Conservation (phyloP, 2,113 vertebrate species). For the Psittacara wagleri region DNA sequence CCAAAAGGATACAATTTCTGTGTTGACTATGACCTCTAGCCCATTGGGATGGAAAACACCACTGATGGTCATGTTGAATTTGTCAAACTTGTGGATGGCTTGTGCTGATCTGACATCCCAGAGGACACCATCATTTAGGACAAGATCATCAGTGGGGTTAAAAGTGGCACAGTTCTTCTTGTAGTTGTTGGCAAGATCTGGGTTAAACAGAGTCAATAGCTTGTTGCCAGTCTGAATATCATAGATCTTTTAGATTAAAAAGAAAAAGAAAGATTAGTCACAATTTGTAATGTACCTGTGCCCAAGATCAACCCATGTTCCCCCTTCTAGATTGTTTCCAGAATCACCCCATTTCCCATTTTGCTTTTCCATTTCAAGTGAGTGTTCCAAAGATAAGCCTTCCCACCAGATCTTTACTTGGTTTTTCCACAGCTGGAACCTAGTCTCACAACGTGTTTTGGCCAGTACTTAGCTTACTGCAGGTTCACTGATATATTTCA, state of each 20-base stretch:
- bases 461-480: background rate
- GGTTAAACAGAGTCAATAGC: conserved; percentile 95
- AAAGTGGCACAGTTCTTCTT: conserved; percentile 99
- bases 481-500: background rate
- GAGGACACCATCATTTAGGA: conserved; percentile 96
- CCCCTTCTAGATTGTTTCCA: background rate
- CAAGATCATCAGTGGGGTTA: conserved; percentile 97
- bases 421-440: background rate
- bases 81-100: conserved; percentile 99
- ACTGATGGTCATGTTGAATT: conserved; percentile 99
- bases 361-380: background rate
- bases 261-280: conserved; percentile 68
- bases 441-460: background rate
- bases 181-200: conserved; percentile 99
- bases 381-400: background rate
- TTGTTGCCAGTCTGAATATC: conserved; percentile 98
- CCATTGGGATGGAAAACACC: conserved; percentile 98
- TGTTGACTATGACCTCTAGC: conserved; percentile 96
- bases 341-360: background rate
- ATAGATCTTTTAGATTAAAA: conserved; percentile 88
- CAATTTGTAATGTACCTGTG: conserved; percentile 19
- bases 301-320: background rate
- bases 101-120: conserved; percentile 97
- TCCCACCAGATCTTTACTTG: background rate
- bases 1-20: conserved; percentile 96